Conservation (phyloP, 2,113 vertebrate species). For the Prinia subflava region DNA sequence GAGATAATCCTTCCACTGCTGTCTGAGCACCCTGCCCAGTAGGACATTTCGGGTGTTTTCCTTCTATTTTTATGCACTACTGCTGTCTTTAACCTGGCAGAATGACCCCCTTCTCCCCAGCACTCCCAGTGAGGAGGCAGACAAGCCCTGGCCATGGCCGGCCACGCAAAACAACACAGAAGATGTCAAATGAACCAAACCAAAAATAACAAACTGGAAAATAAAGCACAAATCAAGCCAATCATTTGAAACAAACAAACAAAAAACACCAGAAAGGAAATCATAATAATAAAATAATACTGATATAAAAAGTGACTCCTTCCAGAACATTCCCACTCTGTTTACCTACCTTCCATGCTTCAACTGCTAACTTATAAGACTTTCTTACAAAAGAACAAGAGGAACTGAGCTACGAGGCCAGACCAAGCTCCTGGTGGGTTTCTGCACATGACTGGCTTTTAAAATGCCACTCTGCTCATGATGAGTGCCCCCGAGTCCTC, state of each 20-base stretch:
- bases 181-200: constrained; percentile 23
- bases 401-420: constrained; percentile 62
- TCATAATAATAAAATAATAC: constrained; percentile 63
- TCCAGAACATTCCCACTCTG: constrained; percentile 69
- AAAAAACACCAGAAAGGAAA: constrained; percentile 42
- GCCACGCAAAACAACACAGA: constrained; percentile 15
- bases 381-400: constrained; percentile 85
- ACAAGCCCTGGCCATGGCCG: not conserved
- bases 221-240: constrained; percentile 4
- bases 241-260: not conserved
- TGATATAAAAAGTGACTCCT: constrained; percentile 70
- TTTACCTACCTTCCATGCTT: constrained; percentile 95
- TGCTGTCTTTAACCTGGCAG: not conserved
- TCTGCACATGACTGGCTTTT: constrained; percentile 19
- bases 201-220: constrained; percentile 43
- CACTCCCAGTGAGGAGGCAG: not conserved
- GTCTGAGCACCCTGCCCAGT: not conserved
- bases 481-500: not conserved
- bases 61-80: not conserved
- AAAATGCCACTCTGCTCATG: not conserved
- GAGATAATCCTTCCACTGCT: not conserved
- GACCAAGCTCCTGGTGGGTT: constrained; percentile 71
- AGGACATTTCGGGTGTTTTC: not conserved
- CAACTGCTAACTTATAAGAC: constrained; percentile 87
- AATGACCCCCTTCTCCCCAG: not conserved